Base-by-base conservation (phyloP, 2,797 vertebrate species). In the Scyliorhinus canicula region DNA sequence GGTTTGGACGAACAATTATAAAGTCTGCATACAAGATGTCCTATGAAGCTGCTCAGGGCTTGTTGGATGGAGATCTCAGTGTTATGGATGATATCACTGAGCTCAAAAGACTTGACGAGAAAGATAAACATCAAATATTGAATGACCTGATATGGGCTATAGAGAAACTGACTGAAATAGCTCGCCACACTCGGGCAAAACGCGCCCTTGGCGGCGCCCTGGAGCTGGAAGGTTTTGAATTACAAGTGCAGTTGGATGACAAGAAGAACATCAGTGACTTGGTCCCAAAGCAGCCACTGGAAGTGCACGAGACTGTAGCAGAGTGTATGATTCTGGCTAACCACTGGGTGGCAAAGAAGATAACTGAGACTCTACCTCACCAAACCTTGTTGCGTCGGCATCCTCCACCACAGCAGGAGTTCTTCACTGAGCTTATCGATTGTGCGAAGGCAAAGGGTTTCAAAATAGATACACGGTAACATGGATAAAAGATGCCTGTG, bases 251-350 rank as follows among this genome's bases (percentile, higher is more conserved):
- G 95, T 97, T 99, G 95, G 99, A 99, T 6, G 97, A 98, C n/a
- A 97, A 98, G 69, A 98, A 96, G 95, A 99, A 99, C 91, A 99
- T 99, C 95, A 97, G 97, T 0, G 98, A 98, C 77, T 98, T 99
- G 95, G 97, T 99, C 40, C 99, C 99, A 9, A 98, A 97, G 63
- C 98, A 99, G 96, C 98, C 98, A 0, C 97, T 99, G 95, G 98
- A 99, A 96, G 98, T 99, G 84, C 99, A 99, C 0, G 98, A 99
- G 97, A 99, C 98, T 0, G 98, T 99, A 95, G 99, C 99, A 0
- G 99, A 99, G 95, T 99, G 99, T 96, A 99, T 99, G 99, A 99
- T 99, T 95, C 97, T 98, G 40, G 98, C 99, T 96, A 99, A 99
- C 98, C 98, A 99, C 97, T 99, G 99, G 98, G 99, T 99, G 96